phyloP scores from a whole-genome alignment of 2,797 vertebrate species.

The Furcifer pardalis region DNA sequence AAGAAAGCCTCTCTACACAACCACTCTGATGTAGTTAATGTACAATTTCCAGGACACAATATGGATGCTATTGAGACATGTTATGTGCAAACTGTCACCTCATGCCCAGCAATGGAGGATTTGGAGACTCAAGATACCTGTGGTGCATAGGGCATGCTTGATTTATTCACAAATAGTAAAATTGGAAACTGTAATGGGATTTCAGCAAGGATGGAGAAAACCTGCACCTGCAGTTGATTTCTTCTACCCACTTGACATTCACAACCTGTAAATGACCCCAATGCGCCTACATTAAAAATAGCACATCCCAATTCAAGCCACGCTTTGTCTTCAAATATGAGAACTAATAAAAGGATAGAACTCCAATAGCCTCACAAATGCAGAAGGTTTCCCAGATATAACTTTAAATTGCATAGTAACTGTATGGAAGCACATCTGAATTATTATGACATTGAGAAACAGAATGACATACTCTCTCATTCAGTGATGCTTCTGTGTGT shows the following conservation, averaged over 20 bases:
- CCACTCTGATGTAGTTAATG: constrained; percentile 8
- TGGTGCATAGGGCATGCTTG: too few species aligned
- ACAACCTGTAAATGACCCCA: background rate
- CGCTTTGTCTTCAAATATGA: background rate
- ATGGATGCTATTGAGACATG: background rate
- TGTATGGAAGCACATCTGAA: background rate
- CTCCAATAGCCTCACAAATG: background rate
- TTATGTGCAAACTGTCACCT: background rate
- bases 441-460: background rate
- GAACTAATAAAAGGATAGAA: background rate
- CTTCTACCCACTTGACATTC: background rate
- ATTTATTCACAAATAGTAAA: background rate
- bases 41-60: background rate
- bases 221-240: background rate
- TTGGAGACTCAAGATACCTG: background rate
- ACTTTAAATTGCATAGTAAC: background rate
- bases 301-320: background rate
- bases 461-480: background rate
- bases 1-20: constrained; percentile 31
- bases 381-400: background rate
- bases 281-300: background rate
- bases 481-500: background rate
- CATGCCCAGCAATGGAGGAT: background rate
- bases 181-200: background rate
- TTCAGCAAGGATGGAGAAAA: background rate